Base-by-base conservation (phyloP, 2,113 vertebrate genomes). In the Motacilla tschutschensis region DNA sequence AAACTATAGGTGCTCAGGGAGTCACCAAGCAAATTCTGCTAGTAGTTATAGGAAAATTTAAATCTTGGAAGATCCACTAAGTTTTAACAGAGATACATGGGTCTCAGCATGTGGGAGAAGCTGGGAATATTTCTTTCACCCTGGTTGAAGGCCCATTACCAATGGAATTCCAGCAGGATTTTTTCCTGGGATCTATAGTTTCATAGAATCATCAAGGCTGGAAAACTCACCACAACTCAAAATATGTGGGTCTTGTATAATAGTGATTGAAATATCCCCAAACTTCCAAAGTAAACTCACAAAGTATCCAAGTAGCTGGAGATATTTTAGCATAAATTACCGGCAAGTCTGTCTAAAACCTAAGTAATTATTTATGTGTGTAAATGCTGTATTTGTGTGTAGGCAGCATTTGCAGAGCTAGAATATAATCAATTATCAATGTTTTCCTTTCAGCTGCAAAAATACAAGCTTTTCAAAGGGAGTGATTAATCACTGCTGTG, bases 401-500 rank as follows among this genome's bases (percentile, higher is more conserved):
- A 18, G 5, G 21, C 38, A 60, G 22, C 2, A 2, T 72, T 85
- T 70, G 43, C 67, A 72, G 48, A 85, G 38, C 31, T 72, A 14
- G 43, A 78, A 79, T 48, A 65, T 55, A 60, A 79, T 79, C 62
- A 75, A 40, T 65, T 91, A 72, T 91, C 90, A 69, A 81, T 89
- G 48, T 11, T 19, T 74, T 75, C 40, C 36, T 83, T 89, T 67
- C 73, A 79, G 81, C 17, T 83, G 36, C 28, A 79, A 79, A 93
- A 76, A 70, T 24, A 25, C 8, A 89, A 51, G 5, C 5, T 54
- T 35, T 86, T 89, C 66, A 81, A 79, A 89, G 21, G 28, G 43
- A 72, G 5, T 41, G 40, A 78, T 85, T 89, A 93, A 93, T 76
- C 74, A 62, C 17, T 93, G 44, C n/a, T 54, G 63, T 81, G 66